Conservation (phyloP, 2,888 invertebrate species). For the Spilosoma lubricipeda region DNA sequence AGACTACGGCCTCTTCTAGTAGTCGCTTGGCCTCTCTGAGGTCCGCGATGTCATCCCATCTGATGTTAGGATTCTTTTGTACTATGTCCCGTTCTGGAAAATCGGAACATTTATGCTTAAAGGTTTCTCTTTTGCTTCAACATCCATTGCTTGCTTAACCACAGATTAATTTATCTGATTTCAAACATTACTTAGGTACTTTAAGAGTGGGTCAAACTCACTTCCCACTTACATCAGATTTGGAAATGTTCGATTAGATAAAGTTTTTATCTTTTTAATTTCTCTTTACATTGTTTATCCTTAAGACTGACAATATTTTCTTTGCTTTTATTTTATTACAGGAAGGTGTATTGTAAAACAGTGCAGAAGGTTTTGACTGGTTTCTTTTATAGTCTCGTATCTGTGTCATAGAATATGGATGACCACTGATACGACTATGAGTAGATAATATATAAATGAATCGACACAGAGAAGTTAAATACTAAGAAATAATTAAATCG, state of each 20-base stretch:
- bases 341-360: not conserved
- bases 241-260: not conserved
- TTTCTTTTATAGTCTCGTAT: no score
- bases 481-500: not conserved
- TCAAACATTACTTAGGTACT: not conserved
- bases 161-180: not conserved
- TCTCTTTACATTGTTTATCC: no score
- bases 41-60: slow-evolving; percentile 98
- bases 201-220: not conserved
- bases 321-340: no score
- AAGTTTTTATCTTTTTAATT: not conserved
- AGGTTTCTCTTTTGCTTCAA: not conserved
- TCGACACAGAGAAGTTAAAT: not conserved
- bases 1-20: slow-evolving; percentile 98
- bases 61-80: slow-evolving; percentile 98
- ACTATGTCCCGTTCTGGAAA: slow-evolving; percentile 96
- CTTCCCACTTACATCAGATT: not conserved
- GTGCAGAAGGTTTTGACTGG: not conserved
- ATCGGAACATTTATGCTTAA: no score
- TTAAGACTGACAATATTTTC: no score
- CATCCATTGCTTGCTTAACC: not conserved
- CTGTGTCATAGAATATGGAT: no score
- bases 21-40: slow-evolving; percentile 95
- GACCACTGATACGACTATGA: not conserved
- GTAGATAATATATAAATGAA: no score